Evolutionary conservation across 2,888 invertebrate genomes (phyloP), one percentile per base, ranked within the genome.

Genomic region (Glaucopsyche alexis): DNA sequence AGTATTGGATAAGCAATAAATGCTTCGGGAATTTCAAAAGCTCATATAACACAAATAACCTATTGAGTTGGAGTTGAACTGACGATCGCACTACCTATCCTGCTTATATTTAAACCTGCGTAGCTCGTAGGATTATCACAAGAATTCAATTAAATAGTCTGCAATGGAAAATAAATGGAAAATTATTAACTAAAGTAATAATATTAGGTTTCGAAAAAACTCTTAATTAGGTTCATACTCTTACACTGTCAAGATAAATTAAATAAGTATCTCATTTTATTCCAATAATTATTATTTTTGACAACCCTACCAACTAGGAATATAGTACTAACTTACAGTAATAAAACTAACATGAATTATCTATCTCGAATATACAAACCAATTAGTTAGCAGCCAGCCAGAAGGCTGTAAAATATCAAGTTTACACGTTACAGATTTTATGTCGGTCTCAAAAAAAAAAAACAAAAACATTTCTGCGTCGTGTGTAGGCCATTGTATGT

Each of bases 331-430:
- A 50, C 16, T 50, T 11, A 40, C 40, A 52, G 42, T 50, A 52
- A 66, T 52, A 42, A 72, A 66, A 69, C 14, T 47, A 52, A 72
- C 50, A 67, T 40, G 65, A 72, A 47, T 38, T 16, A 65, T 40
- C 72, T 49, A 72, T 66, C 66, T 72, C 50, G 64, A 67, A 66
- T 66, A 72, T 65, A 8, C 16, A 49, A 50, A 66, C 66, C 72
- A 67, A 72, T 72, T 72, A 72, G 66, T 49, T 66, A 65, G 16
- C 19, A 52, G 52, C 66, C 50, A 66, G 42, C 72, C 50, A 50
- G 66, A 16, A 14, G 72, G 66, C 65, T 49, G 29, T 40, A 71
- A 60, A 55, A 69, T 49, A 29, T 29, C 14, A 1, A 13, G 29
- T 14, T 69, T 49, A 69, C 45, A 6, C 13, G 47, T 47, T 47